Evolutionary conservation across 2,113 vertebrate species (phyloP).

Genomic region (Sminthopsis crassicaudata): DNA sequence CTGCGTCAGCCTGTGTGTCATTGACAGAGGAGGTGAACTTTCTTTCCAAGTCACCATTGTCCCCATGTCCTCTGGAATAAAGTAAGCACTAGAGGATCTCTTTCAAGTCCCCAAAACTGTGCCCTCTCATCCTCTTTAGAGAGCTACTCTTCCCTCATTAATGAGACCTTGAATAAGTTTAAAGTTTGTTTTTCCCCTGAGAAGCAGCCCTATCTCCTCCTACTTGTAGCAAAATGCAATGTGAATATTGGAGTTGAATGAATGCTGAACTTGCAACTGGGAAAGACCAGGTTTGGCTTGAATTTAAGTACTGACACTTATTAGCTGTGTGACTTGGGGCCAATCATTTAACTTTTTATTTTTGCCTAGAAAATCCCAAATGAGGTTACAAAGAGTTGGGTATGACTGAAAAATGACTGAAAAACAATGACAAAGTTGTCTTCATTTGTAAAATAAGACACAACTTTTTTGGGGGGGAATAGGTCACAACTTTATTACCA

Average conservation of each 20-base stretch:
- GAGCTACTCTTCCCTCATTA: background rate
- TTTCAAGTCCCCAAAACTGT: background rate
- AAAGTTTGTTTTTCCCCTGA: background rate
- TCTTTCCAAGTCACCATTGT: background rate
- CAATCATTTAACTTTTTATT: background rate
- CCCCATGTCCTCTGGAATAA: background rate
- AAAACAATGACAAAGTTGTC: background rate
- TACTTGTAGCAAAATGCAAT: fast-evolving
- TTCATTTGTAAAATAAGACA: fast-evolving
- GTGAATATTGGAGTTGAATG: fast-evolving
- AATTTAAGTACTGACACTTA: background rate
- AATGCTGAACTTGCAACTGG: background rate
- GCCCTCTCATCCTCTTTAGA: background rate
- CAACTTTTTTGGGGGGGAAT: too few species aligned
- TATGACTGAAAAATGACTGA: too few species aligned
- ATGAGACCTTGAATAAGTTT: background rate
- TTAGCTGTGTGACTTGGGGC: background rate
- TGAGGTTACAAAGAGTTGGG: too few species aligned
- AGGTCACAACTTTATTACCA: background rate
- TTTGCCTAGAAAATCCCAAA: background rate
- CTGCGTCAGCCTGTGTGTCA: background rate
- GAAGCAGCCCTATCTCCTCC: fast-evolving
- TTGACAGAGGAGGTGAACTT: background rate
- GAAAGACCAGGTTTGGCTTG: background rate
- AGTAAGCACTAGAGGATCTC: background rate